Evolutionary conservation across 2,888 invertebrate species (phyloP).

Genomic region (Polylopha cassiicola): DNA sequence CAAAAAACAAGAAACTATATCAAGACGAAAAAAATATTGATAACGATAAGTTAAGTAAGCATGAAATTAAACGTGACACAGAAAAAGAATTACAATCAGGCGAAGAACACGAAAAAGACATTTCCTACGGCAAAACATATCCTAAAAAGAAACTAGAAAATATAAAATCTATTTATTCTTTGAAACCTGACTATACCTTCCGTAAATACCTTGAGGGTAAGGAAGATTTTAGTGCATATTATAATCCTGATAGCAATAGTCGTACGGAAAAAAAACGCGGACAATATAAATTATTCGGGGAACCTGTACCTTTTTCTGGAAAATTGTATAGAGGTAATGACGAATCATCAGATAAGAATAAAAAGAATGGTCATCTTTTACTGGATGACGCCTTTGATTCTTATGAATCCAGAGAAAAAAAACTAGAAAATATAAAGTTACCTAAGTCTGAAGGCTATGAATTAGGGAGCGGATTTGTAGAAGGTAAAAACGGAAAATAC

Average conservation of each 20-base stretch:
- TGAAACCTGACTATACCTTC: conserved; percentile 30
- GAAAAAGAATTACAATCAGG: neutral
- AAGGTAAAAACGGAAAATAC: too few species aligned
- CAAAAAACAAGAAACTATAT: too few species aligned
- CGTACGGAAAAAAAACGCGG: conserved; percentile 17
- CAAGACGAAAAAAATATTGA: neutral
- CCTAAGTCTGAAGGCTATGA: too few species aligned
- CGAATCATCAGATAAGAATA: too few species aligned
- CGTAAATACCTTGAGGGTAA: conserved; percentile 30
- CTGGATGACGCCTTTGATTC: too few species aligned
- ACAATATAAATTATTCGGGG: conserved; percentile 31
- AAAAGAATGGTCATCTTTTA: too few species aligned
- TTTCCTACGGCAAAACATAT: conserved; percentile 3
- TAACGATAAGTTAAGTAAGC: too few species aligned
- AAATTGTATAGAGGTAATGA: conserved; percentile 33
- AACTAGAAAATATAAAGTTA: too few species aligned
- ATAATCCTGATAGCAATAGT: conserved; percentile 23
- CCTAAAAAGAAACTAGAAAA: conserved; percentile 21
- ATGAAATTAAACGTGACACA: conserved; percentile 1
- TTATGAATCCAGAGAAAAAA: too few species aligned
- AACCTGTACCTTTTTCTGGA: conserved; percentile 31
- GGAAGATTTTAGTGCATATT: conserved; percentile 31
- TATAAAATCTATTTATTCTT: conserved; percentile 24
- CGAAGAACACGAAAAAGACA: too few species aligned
- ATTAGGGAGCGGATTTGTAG: too few species aligned